phyloP scores from a whole-genome alignment of 2,113 vertebrate genomes.

The Embiotoca jacksoni region DNA sequence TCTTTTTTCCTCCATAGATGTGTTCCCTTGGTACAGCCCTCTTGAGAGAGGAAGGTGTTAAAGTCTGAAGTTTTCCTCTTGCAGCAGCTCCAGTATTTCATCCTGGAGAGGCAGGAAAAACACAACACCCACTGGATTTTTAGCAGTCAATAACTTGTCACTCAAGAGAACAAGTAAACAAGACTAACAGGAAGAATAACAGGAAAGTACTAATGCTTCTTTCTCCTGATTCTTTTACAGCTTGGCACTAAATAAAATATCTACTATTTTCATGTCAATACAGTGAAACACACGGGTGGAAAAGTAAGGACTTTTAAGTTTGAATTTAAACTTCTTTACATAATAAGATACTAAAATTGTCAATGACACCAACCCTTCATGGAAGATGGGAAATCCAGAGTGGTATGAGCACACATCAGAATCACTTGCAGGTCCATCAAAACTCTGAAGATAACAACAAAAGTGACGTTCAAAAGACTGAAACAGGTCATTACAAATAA shows the following conservation, averaged over 20 bases:
- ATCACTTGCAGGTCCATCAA: slow-evolving; percentile 86
- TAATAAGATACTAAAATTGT: background rate
- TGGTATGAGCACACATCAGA: slow-evolving; percentile 92
- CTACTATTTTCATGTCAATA: background rate
- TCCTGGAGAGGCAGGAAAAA: slow-evolving; percentile 81
- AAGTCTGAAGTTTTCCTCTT: slow-evolving; percentile 98
- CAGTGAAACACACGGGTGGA: background rate
- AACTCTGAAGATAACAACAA: slow-evolving; percentile 82
- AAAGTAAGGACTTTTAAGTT: background rate
- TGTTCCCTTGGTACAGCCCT: slow-evolving; percentile 90
- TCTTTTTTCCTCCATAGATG: slow-evolving; percentile 95
- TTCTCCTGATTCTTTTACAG: background rate
- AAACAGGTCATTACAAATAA: background rate
- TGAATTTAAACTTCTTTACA: background rate
- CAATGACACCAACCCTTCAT: slow-evolving; percentile 90
- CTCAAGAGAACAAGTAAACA: slow-evolving; percentile 35
- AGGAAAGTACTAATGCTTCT: slow-evolving; percentile 1
- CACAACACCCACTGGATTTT: slow-evolving; percentile 28
- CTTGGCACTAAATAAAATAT: background rate
- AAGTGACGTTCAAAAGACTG: background rate
- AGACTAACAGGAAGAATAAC: slow-evolving; percentile 7
- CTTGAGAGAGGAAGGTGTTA: slow-evolving; percentile 93
- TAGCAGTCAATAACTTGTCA: slow-evolving; percentile 39
- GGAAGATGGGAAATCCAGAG: slow-evolving; percentile 94
- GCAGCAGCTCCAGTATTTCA: slow-evolving; percentile 99